Evolutionary conservation across 2,888 invertebrate species (phyloP), one percentile per base, ranked within the genome.

Genomic region (Seladonia tumulorum): DNA sequence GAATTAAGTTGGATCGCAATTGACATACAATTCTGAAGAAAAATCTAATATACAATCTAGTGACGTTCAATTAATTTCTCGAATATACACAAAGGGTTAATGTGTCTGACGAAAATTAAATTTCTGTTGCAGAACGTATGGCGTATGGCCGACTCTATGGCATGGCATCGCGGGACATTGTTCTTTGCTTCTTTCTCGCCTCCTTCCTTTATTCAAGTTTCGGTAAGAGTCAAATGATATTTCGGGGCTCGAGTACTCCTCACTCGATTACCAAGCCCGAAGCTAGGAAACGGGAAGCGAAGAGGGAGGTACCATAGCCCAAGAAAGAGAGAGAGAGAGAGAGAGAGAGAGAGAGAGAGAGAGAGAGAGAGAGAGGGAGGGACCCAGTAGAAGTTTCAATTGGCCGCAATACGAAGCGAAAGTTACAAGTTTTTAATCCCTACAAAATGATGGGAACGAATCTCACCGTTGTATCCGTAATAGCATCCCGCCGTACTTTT

Each of bases 161-260:
- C 91, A 93, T 93, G 93, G 93, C 91, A 90, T 90, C 93, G 80
- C 87, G 90, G 88, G 89, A 92, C 89, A 76, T 93, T 83, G 85
- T 87, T 86, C 85, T 91, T 79, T 91, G 88, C 87, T 86, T 90
- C 84, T 82, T 92, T 79, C 89, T 93, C 80, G 84, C 88, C 77
- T 86, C 81, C 47, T 86, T 92, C 39, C 88, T 93, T 66, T 90
- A 89, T 85, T 88, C 88, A 22, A 89, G 88, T 87, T 90, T 92
- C 79, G 93, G 93, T 93, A 90, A 92, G 92, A 89, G 68, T 79
- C 81, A 81, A 86, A 85, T 8, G 71, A 85, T 82, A 77, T 86
- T 76, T 68, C 70, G 49, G 57, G 39, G n/a, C 22, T 74, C 63
- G 70, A 71, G 81, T 66, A 60, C 79, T 47, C 79, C 68, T 73